Evolutionary conservation across 1,140 invertebrate species (phyloP), one percentile per base, ranked within the genome.

Genomic region (Odontomachus brunneus): DNA sequence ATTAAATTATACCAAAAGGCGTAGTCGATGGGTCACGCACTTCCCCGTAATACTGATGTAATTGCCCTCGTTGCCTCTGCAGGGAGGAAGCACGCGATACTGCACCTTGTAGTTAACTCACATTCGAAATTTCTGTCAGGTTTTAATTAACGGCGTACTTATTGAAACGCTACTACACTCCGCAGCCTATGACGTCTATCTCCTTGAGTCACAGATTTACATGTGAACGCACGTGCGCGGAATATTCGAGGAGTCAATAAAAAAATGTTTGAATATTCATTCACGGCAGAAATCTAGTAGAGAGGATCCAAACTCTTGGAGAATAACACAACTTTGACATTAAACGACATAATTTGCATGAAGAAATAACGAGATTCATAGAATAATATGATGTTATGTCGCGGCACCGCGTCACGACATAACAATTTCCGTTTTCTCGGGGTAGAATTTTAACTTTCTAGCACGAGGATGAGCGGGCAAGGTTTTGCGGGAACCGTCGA

Each of bases 1-100:
- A 55, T 78, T 69, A 69, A 78, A 78, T 78, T 78, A 67, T 57
- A 57, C 69, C 75, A 51, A 69, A 78, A 78, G 75, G 75, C 51
- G 63, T 69, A 69, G 75, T 29, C 49, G 69, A 63, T 69, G 51
- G 75, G 49, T 78, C 75, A 78, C 51, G 75, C 75, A 78, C 75
- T 78, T 78, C 29, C 66, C 59, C 26, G 44, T 76, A 76, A 76
- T 76, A 51, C 48, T 67, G 29, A 26, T 57, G 19, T n/a, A 78
- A 78, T 78, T 69, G 51, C 63, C 33, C 63, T 57, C 22, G 62
- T 78, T 78, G 74, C 48, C 22, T 57, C 22, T 55, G 38, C 29
- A 44, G 51, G n/a, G 49, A 69, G 51, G 63, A 75, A 44, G 51
- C 75, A 69, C 75, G 75, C 75, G 51, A 78, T 67, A 53, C 48